Evolutionary conservation across 2,888 invertebrate species (phyloP), one percentile per base, ranked within the genome.

Genomic region (Amphipyra tragopoginis): DNA sequence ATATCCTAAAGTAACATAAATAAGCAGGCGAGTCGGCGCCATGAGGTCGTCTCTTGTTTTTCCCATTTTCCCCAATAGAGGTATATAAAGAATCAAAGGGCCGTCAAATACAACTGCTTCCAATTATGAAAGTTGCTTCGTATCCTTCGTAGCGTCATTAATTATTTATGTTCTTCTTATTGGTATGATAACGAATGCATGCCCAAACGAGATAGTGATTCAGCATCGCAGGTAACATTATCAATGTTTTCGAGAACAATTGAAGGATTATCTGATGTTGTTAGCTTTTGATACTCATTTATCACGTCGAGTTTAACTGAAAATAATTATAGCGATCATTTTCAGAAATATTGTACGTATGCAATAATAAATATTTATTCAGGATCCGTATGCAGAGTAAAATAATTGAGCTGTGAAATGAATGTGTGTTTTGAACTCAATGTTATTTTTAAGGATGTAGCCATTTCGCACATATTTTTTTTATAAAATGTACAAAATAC

Each of bases 121-220:
- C 72, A 69, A 69, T 77, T 66, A 72, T 54, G 49, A 72, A 73
- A 72, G 75, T 77, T 74, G 66, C 72, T 69, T 68, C 53, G 50
- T 74, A 63, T 79, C n/a, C n/a, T n/a, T n/a, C 72, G 77, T 63
- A 64, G 56, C 63, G 54, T 65, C 70, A 79, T 81, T 82, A 62
- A 80, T 82, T 82, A 83, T 83, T 79, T 80, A 83, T 78, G 49
- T 56, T 45, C 53, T 49, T 75, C 70, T 72, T 79, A 82, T 84
- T 86, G 81, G 67, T 85, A 85, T 86, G 84, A 49, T 86, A 87
- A 87, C 81, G 84, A 85, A 87, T 86, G 85, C 87, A 78, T 72
- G 73, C 65, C n/a, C 73, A 69, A 64, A 64, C 61, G 73, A 78
- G 75, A 76, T 77, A 84, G 77, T 70, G 69, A 78, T 75, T 77